These are phyloP conservation scores for Pampus argenteus DNA, from an alignment of 2,797 vertebrate species.

Conservation along the genomic window DNA sequence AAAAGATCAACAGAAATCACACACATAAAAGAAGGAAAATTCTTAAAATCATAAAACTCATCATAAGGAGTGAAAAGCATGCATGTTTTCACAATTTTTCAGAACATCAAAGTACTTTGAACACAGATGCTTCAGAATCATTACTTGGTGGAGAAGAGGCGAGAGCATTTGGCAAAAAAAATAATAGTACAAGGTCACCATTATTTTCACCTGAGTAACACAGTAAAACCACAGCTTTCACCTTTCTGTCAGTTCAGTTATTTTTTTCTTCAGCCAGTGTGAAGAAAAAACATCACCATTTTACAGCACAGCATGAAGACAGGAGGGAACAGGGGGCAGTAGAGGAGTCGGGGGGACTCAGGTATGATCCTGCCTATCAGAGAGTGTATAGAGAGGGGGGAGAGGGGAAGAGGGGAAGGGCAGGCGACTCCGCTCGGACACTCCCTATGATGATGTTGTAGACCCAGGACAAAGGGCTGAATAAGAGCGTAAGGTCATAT, in stretches of 20 bases:
- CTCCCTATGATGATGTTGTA: slow-evolving; percentile 66
- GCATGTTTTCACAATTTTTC: slow-evolving; percentile 91
- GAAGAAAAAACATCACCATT: slow-evolving; percentile 88
- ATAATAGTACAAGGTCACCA: slow-evolving; percentile 89
- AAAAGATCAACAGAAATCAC: slow-evolving; percentile 46
- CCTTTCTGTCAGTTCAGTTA: slow-evolving; percentile 86
- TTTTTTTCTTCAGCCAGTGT: slow-evolving; percentile 87
- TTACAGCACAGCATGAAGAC: slow-evolving; percentile 89
- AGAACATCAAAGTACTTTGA: slow-evolving; percentile 68
- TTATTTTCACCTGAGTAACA: slow-evolving; percentile 87
- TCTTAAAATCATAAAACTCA: slow-evolving; percentile 81
- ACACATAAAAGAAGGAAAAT: slow-evolving; percentile 79
- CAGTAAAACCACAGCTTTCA: slow-evolving; percentile 88
- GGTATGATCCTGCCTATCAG: slow-evolving; percentile 72
- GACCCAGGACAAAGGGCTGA: slow-evolving; percentile 63
- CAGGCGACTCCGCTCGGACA: slow-evolving; percentile 52
- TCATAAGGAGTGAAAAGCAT: slow-evolving; percentile 92
- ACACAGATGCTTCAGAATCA: slow-evolving; percentile 89
- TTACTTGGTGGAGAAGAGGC: slow-evolving; percentile 87
- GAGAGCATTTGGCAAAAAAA: slow-evolving; percentile 89
- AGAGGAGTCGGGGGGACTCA: slow-evolving; percentile 71
- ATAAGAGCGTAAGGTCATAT: slow-evolving; percentile 64
- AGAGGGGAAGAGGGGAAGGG: slow-evolving; percentile 25
- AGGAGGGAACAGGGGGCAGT: slow-evolving; percentile 77
- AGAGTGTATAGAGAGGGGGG: slow-evolving; percentile 45